Percentiles rank a stretch among this genome's conserved stretches.
Conservation (phyloP, 2,797 vertebrate genomes). For the Argyrosomus regius region DNA sequence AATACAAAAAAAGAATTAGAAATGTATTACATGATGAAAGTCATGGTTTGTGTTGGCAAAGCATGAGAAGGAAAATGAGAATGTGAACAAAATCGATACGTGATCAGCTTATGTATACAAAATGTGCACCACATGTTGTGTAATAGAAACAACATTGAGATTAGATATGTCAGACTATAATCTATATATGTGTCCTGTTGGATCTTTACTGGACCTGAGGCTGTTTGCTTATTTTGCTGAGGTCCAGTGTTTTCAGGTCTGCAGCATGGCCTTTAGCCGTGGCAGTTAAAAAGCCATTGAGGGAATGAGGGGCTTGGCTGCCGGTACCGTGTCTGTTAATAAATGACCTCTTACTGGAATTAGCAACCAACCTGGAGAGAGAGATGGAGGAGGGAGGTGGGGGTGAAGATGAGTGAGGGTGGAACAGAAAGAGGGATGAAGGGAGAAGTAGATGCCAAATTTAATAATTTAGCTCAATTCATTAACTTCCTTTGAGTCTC, state of each 20-base stretch:
- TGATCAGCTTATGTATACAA: background rate
- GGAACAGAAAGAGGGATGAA: constrained; percentile 1
- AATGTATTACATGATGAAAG: background rate
- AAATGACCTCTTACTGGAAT: constrained; percentile 84
- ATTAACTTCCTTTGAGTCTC: background rate
- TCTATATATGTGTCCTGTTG: background rate
- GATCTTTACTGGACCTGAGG: constrained; percentile 18
- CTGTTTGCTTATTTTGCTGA: constrained; percentile 66
- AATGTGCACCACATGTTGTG: background rate
- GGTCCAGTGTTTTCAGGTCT: constrained; percentile 54
- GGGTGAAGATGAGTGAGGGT: background rate
- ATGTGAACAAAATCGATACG: background rate
- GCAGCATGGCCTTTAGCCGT: constrained; percentile 45
- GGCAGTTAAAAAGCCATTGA: constrained; percentile 80
- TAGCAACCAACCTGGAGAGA: constrained; percentile 72
- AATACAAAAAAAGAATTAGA: background rate
- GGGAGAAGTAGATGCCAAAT: background rate
- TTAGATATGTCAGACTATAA: background rate
- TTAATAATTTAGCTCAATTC: background rate
- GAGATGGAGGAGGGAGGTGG: constrained; percentile 4
- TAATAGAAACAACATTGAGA: background rate
- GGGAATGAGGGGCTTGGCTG: constrained; percentile 70
- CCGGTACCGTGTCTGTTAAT: constrained; percentile 70
- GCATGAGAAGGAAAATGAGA: background rate
- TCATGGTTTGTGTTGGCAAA: background rate